Evolutionary conservation across 2,888 invertebrate genomes (phyloP), one percentile per base, ranked within the genome.

Genomic region (Sphaerophoria taeniata): DNA sequence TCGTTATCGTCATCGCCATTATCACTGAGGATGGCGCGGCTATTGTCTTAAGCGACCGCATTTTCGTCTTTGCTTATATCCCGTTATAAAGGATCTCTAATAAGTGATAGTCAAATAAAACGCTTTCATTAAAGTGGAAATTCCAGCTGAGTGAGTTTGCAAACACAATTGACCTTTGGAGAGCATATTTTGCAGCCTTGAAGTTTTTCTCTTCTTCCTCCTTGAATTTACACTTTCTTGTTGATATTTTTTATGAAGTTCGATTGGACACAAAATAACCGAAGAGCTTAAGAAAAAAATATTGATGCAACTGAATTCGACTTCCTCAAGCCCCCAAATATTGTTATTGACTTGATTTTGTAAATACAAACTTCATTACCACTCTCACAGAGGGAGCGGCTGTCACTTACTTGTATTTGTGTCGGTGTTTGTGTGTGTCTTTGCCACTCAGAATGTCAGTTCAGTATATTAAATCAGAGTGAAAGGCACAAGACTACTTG

Each of bases 331-430:
- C 12, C 39, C 43, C 24, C n/a, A 43, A 60, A 43, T 39, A 76
- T 80, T 85, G 70, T 31, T 76, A 80, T 80, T 80, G 85, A 85
- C 80, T 76, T 61, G 55, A 85, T 80, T 77, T 77, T 85, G 73
- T 58, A 85, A 85, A 85, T 70, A 85, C 14, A 71, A 81, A 81
- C 80, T 85, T 85, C 85, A 73, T 80, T 77, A 85, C 63, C 72
- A 77, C 75, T 78, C 69, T 5, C 70, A 34, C 53, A 43, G 55
- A 43, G 43, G 12, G 43, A 43, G 39, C 6, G 39, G 43, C 55
- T 14, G 34, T 39, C 45, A 34, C 14, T 24, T 24, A 24, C 2
- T 55, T 49, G 39, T 65, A 16, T 6, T 33, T 36, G 33, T 24
- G 14, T 39, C 0, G 2, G 0, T 63, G 6, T 14, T 33, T 63